Base-by-base conservation (phyloP, 2,797 vertebrate genomes). In the Phrynocephalus vlangalii region DNA sequence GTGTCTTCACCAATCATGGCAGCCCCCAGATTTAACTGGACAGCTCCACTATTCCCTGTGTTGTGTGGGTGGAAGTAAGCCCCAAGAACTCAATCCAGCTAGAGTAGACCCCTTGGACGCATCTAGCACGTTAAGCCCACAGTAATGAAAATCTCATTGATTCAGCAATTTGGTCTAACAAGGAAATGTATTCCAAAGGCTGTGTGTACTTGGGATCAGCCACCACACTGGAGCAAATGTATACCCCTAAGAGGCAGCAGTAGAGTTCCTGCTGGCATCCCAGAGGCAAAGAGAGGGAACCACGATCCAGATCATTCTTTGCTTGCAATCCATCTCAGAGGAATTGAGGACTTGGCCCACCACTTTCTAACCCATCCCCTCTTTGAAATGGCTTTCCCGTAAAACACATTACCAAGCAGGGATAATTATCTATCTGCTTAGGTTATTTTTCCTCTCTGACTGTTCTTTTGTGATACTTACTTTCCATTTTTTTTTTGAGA, bases 1-100 rank as follows among this genome's bases (percentile, higher is more conserved):
- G 76, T 88, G 77, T 89, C 38, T 80, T 86, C 77, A 83, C 73
- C 33, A 78, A 88, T 13, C 73, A 68, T 79, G 66, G n/a, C 7
- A 7, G 67, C 80, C 63, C 48, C 76, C 82, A 91, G 78, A 26
- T 68, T 30, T 84, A 44, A 66, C 73, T 0, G 22, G 83, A 63
- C 60, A 63, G 18, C 60, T 63, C 18, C 18, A 20, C 18, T 63
- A 16, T 63, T 44, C 30, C 3, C 79, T 76, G 68, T 70, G 90
- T 63, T 63, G 70, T 79, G n/a, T 84, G 44, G 0, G 2, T 13
- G 4, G 24, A 88, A 89, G n/a, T 30, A 2, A 9, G 33, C 70
- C n/a, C 63, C 13, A 0, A 75, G 33, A 48, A 15, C 60, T 63
- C 16, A 63, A 16, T 63, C 60, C 60, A 63, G 18, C 60, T 63